Evolutionary conservation across 2,113 vertebrate genomes (phyloP), one percentile per base, ranked within the genome.

Genomic region (Steatornis caripensis): DNA sequence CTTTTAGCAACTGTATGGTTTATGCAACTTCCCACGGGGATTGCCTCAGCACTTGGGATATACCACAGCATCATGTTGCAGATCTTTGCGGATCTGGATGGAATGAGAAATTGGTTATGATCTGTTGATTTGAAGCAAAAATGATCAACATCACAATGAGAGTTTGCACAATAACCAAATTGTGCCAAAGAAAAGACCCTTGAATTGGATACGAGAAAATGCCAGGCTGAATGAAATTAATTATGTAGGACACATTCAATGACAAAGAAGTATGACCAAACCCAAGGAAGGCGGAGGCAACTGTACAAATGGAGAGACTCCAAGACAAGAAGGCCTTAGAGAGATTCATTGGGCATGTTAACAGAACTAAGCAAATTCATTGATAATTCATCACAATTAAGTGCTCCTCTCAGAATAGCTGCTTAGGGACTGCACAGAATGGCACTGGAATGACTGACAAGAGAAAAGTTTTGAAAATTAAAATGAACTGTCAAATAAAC

Each of bases 31-130:
- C 97, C 96, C 95, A 79, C 12, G 10, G 94, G 84, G 95, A 92
- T 82, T 20, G 39, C 96, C 97, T 97, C 96, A 96, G 97, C 96
- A 95, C 97, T 96, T 97, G 95, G 96, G 97, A 96, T 97, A 96
- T 97, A 96, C 97, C 97, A 96, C 91, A 97, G 97, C 97, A 97
- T 97, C 95, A 97, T 94, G 95, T 97, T 95, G 94, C 97, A 97
- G 97, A 97, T 97, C 97, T 97, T 95, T 97, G 87, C 21, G 29
- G 96, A 97, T 96, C 97, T 97, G 96, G 80, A 97, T 97, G 97
- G 81, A 92, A 97, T 96, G 97, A 96, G 89, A 13, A 96, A 89
- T 85, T 69, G 92, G 65, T 97, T 93, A 97, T 97, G 96, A 89
- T 93, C 65, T 92, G 76, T 84, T 89, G 96, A 93, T 92, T 82